A percentile compares a stretch with the other conserved stretches of the same genome.
phyloP scores from a whole-genome alignment of 2,113 vertebrate genomes.

The Periophthalmodon schlosseri region DNA sequence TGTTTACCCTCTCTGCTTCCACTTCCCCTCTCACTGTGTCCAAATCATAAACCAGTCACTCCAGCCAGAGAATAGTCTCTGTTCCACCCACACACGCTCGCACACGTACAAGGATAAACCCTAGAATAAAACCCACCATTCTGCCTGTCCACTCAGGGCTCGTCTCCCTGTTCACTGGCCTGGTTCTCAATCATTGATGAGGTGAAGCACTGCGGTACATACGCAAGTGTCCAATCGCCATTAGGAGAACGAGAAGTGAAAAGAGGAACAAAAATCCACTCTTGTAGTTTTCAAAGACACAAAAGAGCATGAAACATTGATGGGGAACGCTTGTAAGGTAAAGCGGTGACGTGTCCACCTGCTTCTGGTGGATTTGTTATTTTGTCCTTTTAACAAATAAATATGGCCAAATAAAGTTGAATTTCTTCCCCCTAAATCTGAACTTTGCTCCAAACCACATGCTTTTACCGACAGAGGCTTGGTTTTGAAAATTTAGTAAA shows the following conservation, averaged over 20 bases:
- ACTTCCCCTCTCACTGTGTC: slow-evolving; percentile 29
- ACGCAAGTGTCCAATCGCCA: slow-evolving; percentile 57
- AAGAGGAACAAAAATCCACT: slow-evolving; percentile 33
- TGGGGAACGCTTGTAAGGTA: slow-evolving; percentile 14
- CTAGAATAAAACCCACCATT: slow-evolving; percentile 44
- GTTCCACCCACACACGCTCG: slow-evolving; percentile 20
- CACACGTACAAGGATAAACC: neutral
- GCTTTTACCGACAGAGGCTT: too few relatives aligned
- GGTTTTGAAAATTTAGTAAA: too few relatives aligned
- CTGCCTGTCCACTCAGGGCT: slow-evolving; percentile 39
- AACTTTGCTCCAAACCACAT: too few relatives aligned
- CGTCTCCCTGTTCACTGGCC: slow-evolving; percentile 44
- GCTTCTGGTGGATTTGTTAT: too few relatives aligned
- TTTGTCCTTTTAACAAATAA: too few relatives aligned
- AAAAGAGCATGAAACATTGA: slow-evolving; percentile 22
- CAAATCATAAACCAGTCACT: slow-evolving; percentile 47
- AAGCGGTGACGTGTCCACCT: neutral
- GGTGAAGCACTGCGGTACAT: slow-evolving; percentile 48
- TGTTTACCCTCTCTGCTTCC: slow-evolving; percentile 37
- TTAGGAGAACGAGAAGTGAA: slow-evolving; percentile 35
- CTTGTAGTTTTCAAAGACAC: slow-evolving; percentile 11
- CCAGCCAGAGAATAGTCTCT: slow-evolving; percentile 58
- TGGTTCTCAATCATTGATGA: slow-evolving; percentile 64
- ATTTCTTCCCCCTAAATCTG: too few relatives aligned
- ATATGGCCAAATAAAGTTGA: too few relatives aligned